Percentiles rank a stretch among this genome's conserved stretches.
Evolutionary conservation across 2,113 vertebrate species (phyloP).

Genomic region (Equus quagga): DNA sequence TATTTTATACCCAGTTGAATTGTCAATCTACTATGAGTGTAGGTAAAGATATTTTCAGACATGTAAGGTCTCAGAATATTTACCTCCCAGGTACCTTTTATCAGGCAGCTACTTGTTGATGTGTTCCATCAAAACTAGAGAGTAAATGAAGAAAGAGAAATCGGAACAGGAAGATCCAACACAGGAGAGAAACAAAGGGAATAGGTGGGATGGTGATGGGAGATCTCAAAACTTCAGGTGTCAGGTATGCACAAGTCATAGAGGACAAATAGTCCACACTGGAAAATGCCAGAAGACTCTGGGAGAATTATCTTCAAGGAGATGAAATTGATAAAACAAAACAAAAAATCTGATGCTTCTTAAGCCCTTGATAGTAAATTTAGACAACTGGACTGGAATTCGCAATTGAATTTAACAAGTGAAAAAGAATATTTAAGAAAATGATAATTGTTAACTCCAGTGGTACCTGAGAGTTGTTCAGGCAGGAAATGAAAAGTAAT

Average conservation of each 20-base stretch:
- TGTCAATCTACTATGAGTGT: not conserved
- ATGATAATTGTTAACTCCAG: not conserved
- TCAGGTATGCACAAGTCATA: not conserved
- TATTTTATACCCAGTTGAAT: not conserved
- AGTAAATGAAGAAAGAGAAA: not conserved
- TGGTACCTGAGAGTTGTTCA: not conserved
- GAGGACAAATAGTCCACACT: not conserved
- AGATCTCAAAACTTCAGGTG: not conserved
- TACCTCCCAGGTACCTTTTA: not conserved
- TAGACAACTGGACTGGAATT: slow-evolving; percentile 1
- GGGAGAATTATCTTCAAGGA: not conserved
- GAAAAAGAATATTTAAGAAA: not conserved
- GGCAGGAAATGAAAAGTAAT: not conserved
- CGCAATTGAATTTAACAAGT: not conserved
- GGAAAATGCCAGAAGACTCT: not conserved
- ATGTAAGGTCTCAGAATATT: not conserved
- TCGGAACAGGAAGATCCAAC: not conserved
- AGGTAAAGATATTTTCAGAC: not conserved
- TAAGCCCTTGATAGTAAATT: not conserved
- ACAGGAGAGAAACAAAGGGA: not conserved
- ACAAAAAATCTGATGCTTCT: not conserved
- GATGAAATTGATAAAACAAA: not conserved
- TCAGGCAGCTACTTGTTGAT: not conserved
- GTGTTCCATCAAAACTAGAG: not conserved
- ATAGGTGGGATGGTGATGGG: not conserved